A percentile compares a stretch with the other conserved stretches of the same genome.
Evolutionary conservation across 2,888 invertebrate genomes (phyloP).

Genomic region (Latheticus oryzae): DNA sequence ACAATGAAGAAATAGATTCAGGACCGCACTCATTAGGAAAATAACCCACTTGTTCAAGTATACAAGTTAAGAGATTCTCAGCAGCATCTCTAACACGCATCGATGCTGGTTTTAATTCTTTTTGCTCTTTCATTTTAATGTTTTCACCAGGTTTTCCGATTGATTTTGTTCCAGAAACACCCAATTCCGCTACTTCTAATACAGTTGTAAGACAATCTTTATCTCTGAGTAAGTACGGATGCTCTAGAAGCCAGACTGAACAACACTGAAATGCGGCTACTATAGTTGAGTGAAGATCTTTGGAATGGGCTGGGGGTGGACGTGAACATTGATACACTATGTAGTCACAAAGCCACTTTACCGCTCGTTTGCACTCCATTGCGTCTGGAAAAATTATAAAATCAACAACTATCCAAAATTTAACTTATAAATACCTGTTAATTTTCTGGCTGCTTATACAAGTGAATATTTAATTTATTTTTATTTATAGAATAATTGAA

Average conservation of each 20-base stretch:
- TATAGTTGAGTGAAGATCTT: slow-evolving; percentile 93
- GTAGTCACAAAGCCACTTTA: slow-evolving; percentile 98
- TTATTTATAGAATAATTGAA: slow-evolving; percentile 36
- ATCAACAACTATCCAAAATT: not conserved
- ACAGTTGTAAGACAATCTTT: slow-evolving; percentile 90
- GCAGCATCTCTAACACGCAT: slow-evolving; percentile 98
- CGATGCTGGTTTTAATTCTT: slow-evolving; percentile 96
- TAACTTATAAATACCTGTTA: slow-evolving; percentile 64
- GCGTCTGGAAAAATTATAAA: slow-evolving; percentile 74
- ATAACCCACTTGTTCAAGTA: slow-evolving; percentile 90
- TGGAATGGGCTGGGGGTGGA: slow-evolving; percentile 93
- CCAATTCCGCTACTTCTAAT: slow-evolving; percentile 96
- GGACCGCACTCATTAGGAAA: slow-evolving; percentile 88
- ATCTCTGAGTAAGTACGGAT: slow-evolving; percentile 90
- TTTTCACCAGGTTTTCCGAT: slow-evolving; percentile 88
- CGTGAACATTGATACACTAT: slow-evolving; percentile 95
- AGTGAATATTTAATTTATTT: slow-evolving; percentile 40
- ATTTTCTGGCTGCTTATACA: slow-evolving; percentile 67
- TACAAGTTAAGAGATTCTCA: slow-evolving; percentile 89
- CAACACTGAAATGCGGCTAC: slow-evolving; percentile 93
- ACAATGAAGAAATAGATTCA: slow-evolving; percentile 84
- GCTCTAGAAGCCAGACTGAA: slow-evolving; percentile 91
- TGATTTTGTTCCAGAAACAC: slow-evolving; percentile 95
- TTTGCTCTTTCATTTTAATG: slow-evolving; percentile 93
- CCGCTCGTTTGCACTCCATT: slow-evolving; percentile 89